Evolutionary conservation across 2,113 vertebrate genomes (phyloP), one percentile per base, ranked within the genome.

Genomic region (Meles meles): DNA sequence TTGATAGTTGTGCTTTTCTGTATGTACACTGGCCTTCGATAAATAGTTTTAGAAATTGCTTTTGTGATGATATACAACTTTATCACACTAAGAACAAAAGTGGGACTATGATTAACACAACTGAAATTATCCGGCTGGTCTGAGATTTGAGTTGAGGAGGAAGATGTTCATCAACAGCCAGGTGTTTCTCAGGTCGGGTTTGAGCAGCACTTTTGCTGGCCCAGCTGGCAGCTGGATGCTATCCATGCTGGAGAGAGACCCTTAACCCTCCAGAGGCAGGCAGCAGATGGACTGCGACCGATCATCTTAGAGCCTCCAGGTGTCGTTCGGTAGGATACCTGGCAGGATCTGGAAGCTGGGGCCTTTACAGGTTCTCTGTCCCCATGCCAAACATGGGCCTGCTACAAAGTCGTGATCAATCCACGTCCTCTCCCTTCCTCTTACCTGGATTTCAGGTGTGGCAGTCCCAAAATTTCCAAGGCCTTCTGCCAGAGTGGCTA

Each of bases 81-180:
- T 88, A 80, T 84, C 39, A 69, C 44, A 52, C 69, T 37, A 80
- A 88, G 21, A 87, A 80, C 86, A 88, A 52, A 72, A 25, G 18
- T 31, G 6, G 57, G 61, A 67, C 71, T 86, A 69, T 86, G 52
- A 92, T 93, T 42, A 96, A 76, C n/a, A 55, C 57, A 79, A 88
- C n/a, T 79, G 69, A 94, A 93, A 92, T 80, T n/a, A 84, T 77
- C 42, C 20, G 44, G 13, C 44, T 25, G 6, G 34, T 90, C 92
- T 97, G 88, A 96, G 90, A 97, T 95, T 97, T 96, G 69, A 94
- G 42, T 63, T 65, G 49, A 52, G 71, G 42, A 93, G 86, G 94
- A 97, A 94, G 85, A 97, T 59, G 76, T 96, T 97, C 95, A 97
- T 72, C 88, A 63, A 34, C 2, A 84, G 76, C 79, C 94, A 97